Percentiles rank a stretch among this genome's conserved stretches.
Conservation (phyloP, 2,888 invertebrate genomes). For the Morpho achilles region DNA sequence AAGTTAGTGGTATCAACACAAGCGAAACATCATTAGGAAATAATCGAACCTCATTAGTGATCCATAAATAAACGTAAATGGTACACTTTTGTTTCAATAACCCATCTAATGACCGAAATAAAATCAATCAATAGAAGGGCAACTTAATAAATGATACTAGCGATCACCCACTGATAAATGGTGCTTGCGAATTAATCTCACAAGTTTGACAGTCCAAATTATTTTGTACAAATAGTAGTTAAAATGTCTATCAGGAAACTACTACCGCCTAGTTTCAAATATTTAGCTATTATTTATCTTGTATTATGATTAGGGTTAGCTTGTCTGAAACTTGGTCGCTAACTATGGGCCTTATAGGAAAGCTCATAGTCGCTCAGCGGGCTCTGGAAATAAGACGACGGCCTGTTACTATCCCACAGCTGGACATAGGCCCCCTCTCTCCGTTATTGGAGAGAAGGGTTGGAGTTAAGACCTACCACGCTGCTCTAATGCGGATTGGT, state of each 20-base stretch:
- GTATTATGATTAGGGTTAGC: too few relatives aligned
- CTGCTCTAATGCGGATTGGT: too few relatives aligned
- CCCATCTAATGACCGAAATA: slow-evolving; percentile 3
- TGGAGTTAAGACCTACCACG: too few relatives aligned
- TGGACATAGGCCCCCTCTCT: too few relatives aligned
- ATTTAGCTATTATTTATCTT: too few relatives aligned
- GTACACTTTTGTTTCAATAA: slow-evolving; percentile 5
- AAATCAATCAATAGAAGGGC: slow-evolving; percentile 10
- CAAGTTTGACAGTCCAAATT: slow-evolving; percentile 45
- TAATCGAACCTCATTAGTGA: slow-evolving; percentile 3
- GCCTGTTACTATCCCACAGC: too few relatives aligned
- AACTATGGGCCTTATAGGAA: too few relatives aligned
- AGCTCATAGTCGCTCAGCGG: too few relatives aligned
- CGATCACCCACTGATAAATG: slow-evolving; percentile 47
- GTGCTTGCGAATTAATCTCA: slow-evolving; percentile 49
- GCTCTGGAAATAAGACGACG: too few relatives aligned
- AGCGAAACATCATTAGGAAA: slow-evolving; percentile 4
- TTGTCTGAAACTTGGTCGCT: too few relatives aligned
- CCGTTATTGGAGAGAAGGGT: too few relatives aligned
- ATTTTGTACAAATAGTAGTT: slow-evolving; percentile 41
- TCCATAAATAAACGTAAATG: slow-evolving; percentile 10
- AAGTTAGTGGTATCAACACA: not conserved
- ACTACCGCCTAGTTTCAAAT: slow-evolving; percentile 11
- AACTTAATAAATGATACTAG: slow-evolving; percentile 30
- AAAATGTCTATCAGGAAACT: slow-evolving; percentile 44